Evolutionary conservation across 2,888 invertebrate genomes (phyloP).

Genomic region (Therioaphis trifolii): DNA sequence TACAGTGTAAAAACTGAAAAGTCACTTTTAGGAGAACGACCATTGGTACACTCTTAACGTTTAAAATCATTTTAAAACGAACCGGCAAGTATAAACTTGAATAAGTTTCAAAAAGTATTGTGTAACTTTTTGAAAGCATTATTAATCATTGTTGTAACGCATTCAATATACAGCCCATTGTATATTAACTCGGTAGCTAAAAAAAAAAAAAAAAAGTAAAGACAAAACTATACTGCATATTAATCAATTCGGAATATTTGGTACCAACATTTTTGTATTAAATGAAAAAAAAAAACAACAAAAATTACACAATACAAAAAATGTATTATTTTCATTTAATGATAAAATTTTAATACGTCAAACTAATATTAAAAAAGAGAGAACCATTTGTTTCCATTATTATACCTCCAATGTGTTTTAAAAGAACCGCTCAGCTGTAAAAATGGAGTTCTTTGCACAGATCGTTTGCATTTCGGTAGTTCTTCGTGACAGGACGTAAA

Average conservation of each 20-base stretch:
- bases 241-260: slow-evolving; percentile 40
- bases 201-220: slow-evolving; percentile 2
- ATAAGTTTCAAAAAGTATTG: slow-evolving; percentile 41
- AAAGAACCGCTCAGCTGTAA: slow-evolving; percentile 36
- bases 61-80: slow-evolving; percentile 37
- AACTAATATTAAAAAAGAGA: slow-evolving; percentile 23
- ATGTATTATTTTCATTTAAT: slow-evolving; percentile 1
- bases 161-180: slow-evolving; percentile 41
- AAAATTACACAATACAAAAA: no score
- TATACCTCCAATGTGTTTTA: slow-evolving; percentile 28
- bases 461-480: neutral
- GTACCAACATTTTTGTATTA: slow-evolving; percentile 12
- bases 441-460: slow-evolving; percentile 19
- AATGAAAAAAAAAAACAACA: no score
- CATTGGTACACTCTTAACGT: slow-evolving; percentile 18
- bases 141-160: slow-evolving; percentile 50
- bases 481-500: neutral
- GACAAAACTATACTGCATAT: slow-evolving; percentile 36
- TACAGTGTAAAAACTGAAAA: neutral
- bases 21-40: slow-evolving; percentile 14
- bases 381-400: slow-evolving; percentile 16
- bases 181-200: slow-evolving; percentile 13
- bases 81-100: slow-evolving; percentile 15
- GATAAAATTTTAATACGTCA: slow-evolving; percentile 1
- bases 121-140: slow-evolving; percentile 41